Evolutionary conservation across 2,797 vertebrate species (phyloP).

Genomic region (Tapirus indicus): DNA sequence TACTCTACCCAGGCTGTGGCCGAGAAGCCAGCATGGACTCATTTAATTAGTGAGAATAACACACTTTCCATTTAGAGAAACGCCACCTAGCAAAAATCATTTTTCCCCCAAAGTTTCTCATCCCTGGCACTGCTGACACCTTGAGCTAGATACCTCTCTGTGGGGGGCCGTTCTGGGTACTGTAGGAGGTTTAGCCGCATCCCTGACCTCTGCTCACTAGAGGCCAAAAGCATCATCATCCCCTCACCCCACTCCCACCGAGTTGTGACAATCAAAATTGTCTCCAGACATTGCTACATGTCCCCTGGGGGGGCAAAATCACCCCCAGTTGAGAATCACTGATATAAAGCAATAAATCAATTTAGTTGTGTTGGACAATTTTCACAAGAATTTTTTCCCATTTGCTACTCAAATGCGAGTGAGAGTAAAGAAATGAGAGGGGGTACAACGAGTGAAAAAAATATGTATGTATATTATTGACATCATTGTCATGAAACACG

Average conservation of each 20-base stretch:
- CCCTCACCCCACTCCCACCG: neutral
- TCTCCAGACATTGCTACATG: neutral
- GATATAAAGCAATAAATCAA: neutral
- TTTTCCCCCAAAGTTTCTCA: neutral
- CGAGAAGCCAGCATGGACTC: neutral
- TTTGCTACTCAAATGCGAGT: neutral
- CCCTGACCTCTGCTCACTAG: neutral
- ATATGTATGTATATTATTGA: rapidly evolving
- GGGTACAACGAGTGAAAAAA: rapidly evolving
- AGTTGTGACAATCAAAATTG: neutral
- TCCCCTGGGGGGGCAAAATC: no score
- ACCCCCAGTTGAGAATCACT: neutral
- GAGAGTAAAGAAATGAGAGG: rapidly evolving
- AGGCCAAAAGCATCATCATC: neutral
- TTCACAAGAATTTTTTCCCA: neutral
- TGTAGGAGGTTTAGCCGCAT: rapidly evolving
- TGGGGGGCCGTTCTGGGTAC: neutral
- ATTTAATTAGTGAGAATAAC: neutral
- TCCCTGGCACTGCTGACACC: rapidly evolving
- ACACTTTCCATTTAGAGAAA: no score
- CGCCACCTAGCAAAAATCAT: no score
- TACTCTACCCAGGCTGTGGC: rapidly evolving
- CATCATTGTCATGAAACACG: rapidly evolving
- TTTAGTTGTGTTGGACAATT: neutral
- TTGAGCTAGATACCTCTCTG: neutral